phyloP scores from a whole-genome alignment of 2,888 invertebrate genomes.

The Cheilosia vulpina region DNA sequence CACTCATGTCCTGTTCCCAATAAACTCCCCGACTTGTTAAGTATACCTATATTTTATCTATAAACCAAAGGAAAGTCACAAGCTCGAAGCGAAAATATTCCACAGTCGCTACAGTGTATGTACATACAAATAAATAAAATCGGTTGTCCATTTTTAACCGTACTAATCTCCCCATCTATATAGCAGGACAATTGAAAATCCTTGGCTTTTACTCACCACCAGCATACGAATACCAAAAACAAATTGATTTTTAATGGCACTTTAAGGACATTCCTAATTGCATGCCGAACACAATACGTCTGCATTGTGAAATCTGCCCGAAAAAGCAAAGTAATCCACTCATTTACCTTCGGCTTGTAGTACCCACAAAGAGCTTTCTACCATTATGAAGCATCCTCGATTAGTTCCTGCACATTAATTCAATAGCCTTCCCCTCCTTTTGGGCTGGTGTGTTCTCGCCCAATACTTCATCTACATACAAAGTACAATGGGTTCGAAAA shows the following conservation, averaged over 20 bases:
- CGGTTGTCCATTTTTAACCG: neutral
- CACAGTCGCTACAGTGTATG: no score
- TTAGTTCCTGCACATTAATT: slow-evolving; percentile 68
- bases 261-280: slow-evolving; percentile 62
- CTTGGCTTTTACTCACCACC: slow-evolving; percentile 12
- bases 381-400: slow-evolving; percentile 45
- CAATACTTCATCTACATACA: slow-evolving; percentile 9
- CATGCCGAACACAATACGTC: slow-evolving; percentile 37
- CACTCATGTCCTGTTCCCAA: no score
- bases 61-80: no score
- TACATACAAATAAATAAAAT: no score
- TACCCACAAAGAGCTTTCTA: neutral
- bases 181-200: slow-evolving; percentile 31
- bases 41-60: no score
- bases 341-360: slow-evolving; percentile 34
- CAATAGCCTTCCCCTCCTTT: slow-evolving; percentile 52
- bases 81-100: no score
- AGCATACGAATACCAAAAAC: neutral
- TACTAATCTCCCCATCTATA: slow-evolving; percentile 27
- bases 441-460: slow-evolving; percentile 1
- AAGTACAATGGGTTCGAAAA: slow-evolving; percentile 45
- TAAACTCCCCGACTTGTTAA: no score
- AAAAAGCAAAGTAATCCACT: slow-evolving; percentile 55
- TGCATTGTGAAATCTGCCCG: slow-evolving; percentile 28
- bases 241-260: slow-evolving; percentile 70